A percentile compares a stretch with the other conserved stretches of the same genome.
Evolutionary conservation across 2,797 vertebrate species (phyloP).

Genomic region (Crocidura indochinensis): DNA sequence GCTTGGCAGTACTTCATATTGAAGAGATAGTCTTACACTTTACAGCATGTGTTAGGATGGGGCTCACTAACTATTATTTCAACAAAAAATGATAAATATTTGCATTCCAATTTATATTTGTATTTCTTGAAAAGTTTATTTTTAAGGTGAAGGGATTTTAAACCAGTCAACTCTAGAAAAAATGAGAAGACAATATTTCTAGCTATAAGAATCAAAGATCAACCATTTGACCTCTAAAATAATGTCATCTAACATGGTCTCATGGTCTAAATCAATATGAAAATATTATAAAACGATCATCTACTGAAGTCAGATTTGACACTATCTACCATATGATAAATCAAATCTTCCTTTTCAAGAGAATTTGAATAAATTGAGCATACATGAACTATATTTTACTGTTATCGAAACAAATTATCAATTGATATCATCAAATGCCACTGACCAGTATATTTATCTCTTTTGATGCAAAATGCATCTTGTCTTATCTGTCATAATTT

Average conservation of each 20-base stretch:
- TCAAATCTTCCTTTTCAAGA: slow-evolving; percentile 34
- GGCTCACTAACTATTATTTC: neutral
- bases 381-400: slow-evolving; percentile 40
- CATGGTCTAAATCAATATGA: slow-evolving; percentile 27
- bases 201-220: neutral
- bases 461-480: slow-evolving; percentile 26
- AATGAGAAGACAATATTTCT: slow-evolving; percentile 37
- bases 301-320: slow-evolving; percentile 33
- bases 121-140: neutral
- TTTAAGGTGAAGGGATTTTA: neutral
- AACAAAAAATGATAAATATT: neutral
- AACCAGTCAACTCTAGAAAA: neutral
- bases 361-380: slow-evolving; percentile 62
- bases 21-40: neutral
- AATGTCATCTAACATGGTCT: neutral
- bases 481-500: slow-evolving; percentile 63
- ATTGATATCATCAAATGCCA: slow-evolving; percentile 22
- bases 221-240: neutral
- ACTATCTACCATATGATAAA: slow-evolving; percentile 15
- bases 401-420: slow-evolving; percentile 50
- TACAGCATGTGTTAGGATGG: neutral
- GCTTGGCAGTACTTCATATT: neutral
- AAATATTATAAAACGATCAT: slow-evolving; percentile 58
- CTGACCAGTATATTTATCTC: slow-evolving; percentile 13
- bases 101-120: neutral